Evolutionary conservation across 1,140 invertebrate species (phyloP).

Genomic region (Globodera ellingtonae): DNA sequence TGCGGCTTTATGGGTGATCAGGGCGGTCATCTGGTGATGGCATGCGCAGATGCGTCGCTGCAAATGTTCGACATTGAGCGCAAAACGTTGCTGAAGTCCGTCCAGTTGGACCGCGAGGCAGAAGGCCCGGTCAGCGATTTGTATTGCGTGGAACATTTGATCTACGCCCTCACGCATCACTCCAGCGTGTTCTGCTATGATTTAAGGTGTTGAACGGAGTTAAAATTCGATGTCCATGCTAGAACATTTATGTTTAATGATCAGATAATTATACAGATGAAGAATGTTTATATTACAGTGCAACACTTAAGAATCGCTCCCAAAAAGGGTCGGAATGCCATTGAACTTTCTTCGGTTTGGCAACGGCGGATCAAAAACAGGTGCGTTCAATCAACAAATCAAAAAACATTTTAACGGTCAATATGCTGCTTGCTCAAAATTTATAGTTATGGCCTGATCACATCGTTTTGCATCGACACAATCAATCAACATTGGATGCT

Average conservation of each 20-base stretch:
- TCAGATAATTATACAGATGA: too few species aligned
- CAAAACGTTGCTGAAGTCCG: slow-evolving; percentile 35
- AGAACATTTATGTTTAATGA: too few species aligned
- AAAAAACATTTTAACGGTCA: background rate
- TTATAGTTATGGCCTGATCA: slow-evolving; percentile 46
- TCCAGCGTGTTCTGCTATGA: slow-evolving; percentile 47
- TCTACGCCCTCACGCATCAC: slow-evolving; percentile 55
- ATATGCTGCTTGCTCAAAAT: background rate
- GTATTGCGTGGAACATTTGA: slow-evolving; percentile 44
- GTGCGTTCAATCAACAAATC: background rate
- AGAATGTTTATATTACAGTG: slow-evolving; percentile 6
- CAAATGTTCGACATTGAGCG: slow-evolving; percentile 43
- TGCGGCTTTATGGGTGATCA: slow-evolving; percentile 44
- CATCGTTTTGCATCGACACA: slow-evolving; percentile 49
- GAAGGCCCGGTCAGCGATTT: slow-evolving; percentile 42
- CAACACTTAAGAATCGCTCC: slow-evolving; percentile 33
- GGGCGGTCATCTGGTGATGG: slow-evolving; percentile 40
- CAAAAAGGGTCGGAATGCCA: slow-evolving; percentile 32
- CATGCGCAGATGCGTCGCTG: slow-evolving; percentile 37
- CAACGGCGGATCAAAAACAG: slow-evolving; percentile 38
- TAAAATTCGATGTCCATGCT: background rate
- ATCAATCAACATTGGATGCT: slow-evolving; percentile 55
- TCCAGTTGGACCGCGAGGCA: slow-evolving; percentile 37
- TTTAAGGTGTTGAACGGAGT: slow-evolving; percentile 24
- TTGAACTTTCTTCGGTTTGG: slow-evolving; percentile 43